Conservation (phyloP, 2,797 vertebrate species). For the Craterocephalus amniculus region DNA sequence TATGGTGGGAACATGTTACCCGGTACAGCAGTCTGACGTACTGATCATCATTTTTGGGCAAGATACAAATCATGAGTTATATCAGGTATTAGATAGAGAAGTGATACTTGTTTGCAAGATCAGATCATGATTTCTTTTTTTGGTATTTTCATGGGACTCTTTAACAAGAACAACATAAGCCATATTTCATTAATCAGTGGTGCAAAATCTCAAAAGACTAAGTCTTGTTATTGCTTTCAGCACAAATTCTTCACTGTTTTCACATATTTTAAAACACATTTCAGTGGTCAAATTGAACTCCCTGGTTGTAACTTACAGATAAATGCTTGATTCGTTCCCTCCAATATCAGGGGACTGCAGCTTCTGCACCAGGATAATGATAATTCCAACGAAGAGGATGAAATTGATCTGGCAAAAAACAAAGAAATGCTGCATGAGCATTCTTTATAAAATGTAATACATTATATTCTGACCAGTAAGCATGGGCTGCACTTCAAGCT, state of each 20-base stretch:
- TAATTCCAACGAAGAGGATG: constrained; percentile 96
- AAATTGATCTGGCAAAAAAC: constrained; percentile 90
- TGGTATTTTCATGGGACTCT: constrained; percentile 5
- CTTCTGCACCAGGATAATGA: constrained; percentile 98
- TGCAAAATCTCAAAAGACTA: constrained; percentile 1
- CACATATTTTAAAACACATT: neutral
- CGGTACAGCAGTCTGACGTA: neutral
- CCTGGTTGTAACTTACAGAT: constrained; percentile 66
- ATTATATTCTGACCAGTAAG: neutral
- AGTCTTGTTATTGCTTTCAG: neutral
- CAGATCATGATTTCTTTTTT: constrained; percentile 1
- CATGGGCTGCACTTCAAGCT: neutral
- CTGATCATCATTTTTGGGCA: neutral
- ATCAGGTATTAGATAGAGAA: constrained; percentile 4
- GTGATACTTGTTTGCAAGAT: neutral
- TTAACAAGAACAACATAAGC: constrained; percentile 6
- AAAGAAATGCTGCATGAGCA: neutral
- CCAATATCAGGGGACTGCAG: constrained; percentile 97
- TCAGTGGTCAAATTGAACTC: neutral
- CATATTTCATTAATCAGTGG: neutral
- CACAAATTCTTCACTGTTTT: neutral
- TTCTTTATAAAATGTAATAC: neutral
- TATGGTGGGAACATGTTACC: neutral
- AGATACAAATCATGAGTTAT: neutral
- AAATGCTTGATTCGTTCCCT: constrained; percentile 98